These are phyloP conservation scores for Amphibalanus amphitrite DNA, from an alignment of 1,140 invertebrate species.

Conservation along the genomic window DNA sequence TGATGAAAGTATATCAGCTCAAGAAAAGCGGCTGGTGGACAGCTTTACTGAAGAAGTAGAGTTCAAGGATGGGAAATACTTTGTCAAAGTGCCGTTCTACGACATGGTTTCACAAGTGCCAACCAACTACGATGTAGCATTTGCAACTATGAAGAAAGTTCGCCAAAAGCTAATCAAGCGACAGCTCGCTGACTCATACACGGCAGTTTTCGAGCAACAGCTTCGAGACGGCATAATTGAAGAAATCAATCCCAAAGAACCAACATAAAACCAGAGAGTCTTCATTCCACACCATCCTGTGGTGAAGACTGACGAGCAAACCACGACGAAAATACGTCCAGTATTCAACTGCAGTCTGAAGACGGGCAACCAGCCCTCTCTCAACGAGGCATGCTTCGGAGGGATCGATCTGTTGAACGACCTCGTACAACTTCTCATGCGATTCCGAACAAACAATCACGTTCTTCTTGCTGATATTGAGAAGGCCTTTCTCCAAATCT, in stretches of 20 bases:
- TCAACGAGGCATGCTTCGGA: constrained; percentile 8
- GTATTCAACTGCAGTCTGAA: constrained; percentile 14
- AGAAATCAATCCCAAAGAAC: not conserved
- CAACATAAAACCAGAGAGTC: not conserved
- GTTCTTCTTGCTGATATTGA: constrained; percentile 8
- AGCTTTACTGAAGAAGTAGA: too few relatives aligned
- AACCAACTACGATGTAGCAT: not conserved
- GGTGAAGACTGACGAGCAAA: not conserved
- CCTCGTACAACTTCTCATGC: constrained; percentile 5
- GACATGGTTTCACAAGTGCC: not conserved
- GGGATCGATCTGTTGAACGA: constrained; percentile 8
- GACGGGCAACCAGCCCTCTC: constrained; percentile 4
- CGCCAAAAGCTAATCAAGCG: not conserved
- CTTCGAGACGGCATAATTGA: not conserved
- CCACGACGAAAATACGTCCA: constrained; percentile 7
- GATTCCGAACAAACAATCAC: constrained; percentile 8
- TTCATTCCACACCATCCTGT: not conserved
- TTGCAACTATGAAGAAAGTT: not conserved
- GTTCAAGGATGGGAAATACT: not conserved
- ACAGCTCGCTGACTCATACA: not conserved
- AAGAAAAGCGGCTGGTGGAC: too few relatives aligned
- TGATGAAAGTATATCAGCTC: too few relatives aligned
- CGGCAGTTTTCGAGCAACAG: not conserved
- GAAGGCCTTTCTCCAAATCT: constrained; percentile 12
- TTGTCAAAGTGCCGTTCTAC: not conserved